Evolutionary conservation across 2,113 vertebrate species (phyloP), one percentile per base, ranked within the genome.

Genomic region (Chaetura pelagica): DNA sequence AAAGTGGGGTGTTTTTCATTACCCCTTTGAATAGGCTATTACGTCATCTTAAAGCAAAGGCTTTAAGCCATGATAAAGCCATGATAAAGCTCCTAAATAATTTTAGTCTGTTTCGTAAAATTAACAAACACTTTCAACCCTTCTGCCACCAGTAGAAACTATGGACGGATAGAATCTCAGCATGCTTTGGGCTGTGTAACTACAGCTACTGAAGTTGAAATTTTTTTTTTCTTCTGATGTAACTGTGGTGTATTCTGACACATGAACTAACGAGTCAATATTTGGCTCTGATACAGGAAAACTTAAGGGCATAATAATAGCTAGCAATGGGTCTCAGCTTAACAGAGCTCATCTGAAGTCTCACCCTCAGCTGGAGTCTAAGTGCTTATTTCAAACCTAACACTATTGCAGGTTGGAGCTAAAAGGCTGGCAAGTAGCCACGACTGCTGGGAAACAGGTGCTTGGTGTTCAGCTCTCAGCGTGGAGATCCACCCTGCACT

Each of bases 121-220:
- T 40, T 92, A 61, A 19, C 6, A 58, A 80, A 23, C 11, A 30
- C 46, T 83, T 59, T 27, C 82, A 83, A 11, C 40, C 35, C 15
- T 17, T 62, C 18, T 73, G 14, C 22, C n/a, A 78, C 9, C 15
- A 59, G 35, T 9, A 69, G 34, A 73, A 90, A 10, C 8, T 86
- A 13, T 55, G 52, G 40, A 32, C 55, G 8, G 26, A 74, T 35
- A 66, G 7, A 48, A 29, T 46, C 6, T 58, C 38, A 34, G 6
- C 6, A 35, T 8, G 10, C 6, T 17, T 59, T 2, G 0, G 10
- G 12, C 51, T 2, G 0, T 34, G 38, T 54, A 58, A 49, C n/a
- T 68, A 14, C 26, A 67, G 20, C 6, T 20, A 59, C 1, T 8
- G 5, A 86, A 68, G 21, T 2, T 72, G 44, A 49, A 34, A 15